These are phyloP conservation scores for Pilophorus perplexus DNA, from an alignment of 2,888 invertebrate species.

Conservation along the genomic window DNA sequence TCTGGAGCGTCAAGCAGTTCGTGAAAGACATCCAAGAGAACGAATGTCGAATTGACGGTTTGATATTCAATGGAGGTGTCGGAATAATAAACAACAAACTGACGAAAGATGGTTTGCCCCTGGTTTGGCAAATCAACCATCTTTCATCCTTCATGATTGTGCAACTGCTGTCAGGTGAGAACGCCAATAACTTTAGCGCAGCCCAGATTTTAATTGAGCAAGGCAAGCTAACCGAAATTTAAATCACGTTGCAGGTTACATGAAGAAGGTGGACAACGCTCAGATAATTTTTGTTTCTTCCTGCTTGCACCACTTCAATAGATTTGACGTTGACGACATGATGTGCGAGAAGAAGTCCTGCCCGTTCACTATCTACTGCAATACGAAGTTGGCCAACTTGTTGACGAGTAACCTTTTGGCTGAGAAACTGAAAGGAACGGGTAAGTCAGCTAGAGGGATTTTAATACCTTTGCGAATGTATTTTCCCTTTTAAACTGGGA, in stretches of 20 bases:
- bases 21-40: conserved; percentile 29
- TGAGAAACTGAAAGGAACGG: conserved; percentile 33
- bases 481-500: too few species aligned
- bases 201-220: too few species aligned
- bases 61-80: conserved; percentile 31
- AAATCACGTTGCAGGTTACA: too few species aligned
- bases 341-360: conserved; percentile 24
- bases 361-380: conserved; percentile 26
- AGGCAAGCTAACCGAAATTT: too few species aligned
- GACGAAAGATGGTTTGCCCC: conserved; percentile 31
- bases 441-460: conserved; percentile 1
- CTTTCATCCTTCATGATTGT: conserved; percentile 28
- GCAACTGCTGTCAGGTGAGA: conserved; percentile 21
- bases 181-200: too few species aligned
- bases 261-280: conserved; percentile 22
- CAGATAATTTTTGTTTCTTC: conserved; percentile 34
- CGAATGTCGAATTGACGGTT: conserved; percentile 26
- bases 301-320: conserved; percentile 23
- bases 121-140: conserved; percentile 38
- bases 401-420: conserved; percentile 30
- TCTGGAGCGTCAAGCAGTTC: conserved; percentile 39
- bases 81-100: conserved; percentile 22
- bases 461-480: background rate
- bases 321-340: conserved; percentile 21
- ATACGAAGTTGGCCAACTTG: conserved; percentile 32